These are phyloP conservation scores for Ptychoptera contaminata DNA, from an alignment of 2,888 invertebrate species.

Conservation along the genomic window DNA sequence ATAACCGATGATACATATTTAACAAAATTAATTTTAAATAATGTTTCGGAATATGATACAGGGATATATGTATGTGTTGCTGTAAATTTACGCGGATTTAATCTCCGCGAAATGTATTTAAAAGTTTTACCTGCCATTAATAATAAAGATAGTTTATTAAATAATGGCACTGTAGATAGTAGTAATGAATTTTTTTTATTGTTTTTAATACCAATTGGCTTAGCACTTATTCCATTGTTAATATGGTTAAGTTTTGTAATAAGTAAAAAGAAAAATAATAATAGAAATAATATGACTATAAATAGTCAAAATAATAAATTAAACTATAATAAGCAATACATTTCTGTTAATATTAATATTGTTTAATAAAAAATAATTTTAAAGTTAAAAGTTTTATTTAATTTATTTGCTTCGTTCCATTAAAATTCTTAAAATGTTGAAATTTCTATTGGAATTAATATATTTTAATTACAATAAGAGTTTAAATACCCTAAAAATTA, in stretches of 20 bases:
- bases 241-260: constrained; percentile 24
- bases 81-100: constrained; percentile 25
- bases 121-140: constrained; percentile 12
- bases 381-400: not conserved
- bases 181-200: constrained; percentile 17
- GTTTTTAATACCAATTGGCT: constrained; percentile 26
- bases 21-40: constrained; percentile 25
- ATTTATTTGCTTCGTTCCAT: no score
- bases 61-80: constrained; percentile 28
- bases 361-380: not conserved
- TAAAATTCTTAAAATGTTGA: no score
- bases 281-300: not conserved
- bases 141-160: not conserved
- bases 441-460: no score
- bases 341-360: not conserved
- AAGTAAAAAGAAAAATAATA: constrained; percentile 15
- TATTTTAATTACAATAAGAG: no score
- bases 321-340: no score
- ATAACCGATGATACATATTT: constrained; percentile 23
- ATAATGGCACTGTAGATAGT: not conserved
- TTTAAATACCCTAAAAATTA: no score
- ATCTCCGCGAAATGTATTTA: constrained; percentile 24
- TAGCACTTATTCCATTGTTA: constrained; percentile 22
- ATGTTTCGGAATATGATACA: constrained; percentile 18
- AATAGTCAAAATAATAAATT: not conserved